phyloP scores from a whole-genome alignment of 2,888 invertebrate species.

The Ptilodon capucinus region DNA sequence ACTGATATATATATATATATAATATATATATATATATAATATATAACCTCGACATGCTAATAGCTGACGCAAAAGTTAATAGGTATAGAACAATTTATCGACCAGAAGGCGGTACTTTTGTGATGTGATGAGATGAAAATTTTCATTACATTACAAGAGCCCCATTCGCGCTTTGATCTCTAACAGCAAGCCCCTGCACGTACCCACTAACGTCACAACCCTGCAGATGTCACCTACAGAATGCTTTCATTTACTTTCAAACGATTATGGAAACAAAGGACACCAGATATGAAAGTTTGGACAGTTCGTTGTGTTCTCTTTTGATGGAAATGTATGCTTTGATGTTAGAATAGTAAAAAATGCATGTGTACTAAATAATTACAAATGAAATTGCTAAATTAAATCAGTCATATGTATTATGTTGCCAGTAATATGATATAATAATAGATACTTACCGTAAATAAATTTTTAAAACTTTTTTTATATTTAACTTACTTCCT shows the following conservation, averaged over 20 bases:
- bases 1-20: too few relatives aligned
- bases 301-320: background rate
- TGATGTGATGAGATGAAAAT: too few relatives aligned
- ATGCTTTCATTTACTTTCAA: constrained; percentile 19
- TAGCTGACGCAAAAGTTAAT: too few relatives aligned
- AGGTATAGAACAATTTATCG: constrained; percentile 22
- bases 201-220: constrained; percentile 17
- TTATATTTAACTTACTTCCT: too few relatives aligned
- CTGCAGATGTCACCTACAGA: constrained; percentile 27
- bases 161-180: constrained; percentile 43
- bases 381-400: background rate
- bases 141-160: constrained; percentile 26
- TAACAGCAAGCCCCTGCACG: constrained; percentile 30
- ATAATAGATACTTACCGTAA: too few relatives aligned
- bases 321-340: background rate
- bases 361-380: background rate
- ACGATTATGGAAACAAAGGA: constrained; percentile 2
- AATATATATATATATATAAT: too few relatives aligned
- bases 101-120: constrained; percentile 22
- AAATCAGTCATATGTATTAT: background rate
- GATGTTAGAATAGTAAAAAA: background rate
- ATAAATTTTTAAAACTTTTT: too few relatives aligned
- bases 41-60: too few relatives aligned
- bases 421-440: too few relatives aligned
- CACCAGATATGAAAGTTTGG: background rate